Conservation (phyloP, 2,888 invertebrate genomes). For the Diarsia mendica region DNA sequence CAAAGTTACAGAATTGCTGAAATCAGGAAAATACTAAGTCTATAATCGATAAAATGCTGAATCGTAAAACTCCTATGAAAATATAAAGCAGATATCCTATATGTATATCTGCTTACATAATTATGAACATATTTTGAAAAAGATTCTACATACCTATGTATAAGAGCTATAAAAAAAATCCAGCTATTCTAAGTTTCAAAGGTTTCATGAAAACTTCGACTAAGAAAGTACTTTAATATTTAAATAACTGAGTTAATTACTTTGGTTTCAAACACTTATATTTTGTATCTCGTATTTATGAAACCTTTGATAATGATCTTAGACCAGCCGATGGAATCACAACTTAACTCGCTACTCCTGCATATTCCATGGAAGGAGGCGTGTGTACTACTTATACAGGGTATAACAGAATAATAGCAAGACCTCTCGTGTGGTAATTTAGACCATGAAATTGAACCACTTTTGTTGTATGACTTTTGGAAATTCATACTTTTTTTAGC, state of each 20-base stretch:
- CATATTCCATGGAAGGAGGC: neutral
- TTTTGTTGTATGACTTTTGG: too few relatives aligned
- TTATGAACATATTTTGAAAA: neutral
- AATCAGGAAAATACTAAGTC: neutral
- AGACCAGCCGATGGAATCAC: neutral
- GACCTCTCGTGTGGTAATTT: too few relatives aligned
- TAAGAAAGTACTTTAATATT: slow-evolving; percentile 9
- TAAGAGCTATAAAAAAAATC: neutral
- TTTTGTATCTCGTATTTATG: neutral
- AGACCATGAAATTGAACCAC: too few relatives aligned
- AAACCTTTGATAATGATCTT: slow-evolving; percentile 1
- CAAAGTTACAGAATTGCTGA: slow-evolving; percentile 8
- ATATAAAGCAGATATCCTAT: too few relatives aligned
- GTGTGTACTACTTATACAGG: neutral
- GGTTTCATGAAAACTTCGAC: neutral
- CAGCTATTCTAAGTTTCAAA: neutral
- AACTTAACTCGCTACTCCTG: neutral
- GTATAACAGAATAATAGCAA: too few relatives aligned
- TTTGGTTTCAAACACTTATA: slow-evolving; percentile 14
- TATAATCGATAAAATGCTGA: neutral
- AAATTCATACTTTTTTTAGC: too few relatives aligned
- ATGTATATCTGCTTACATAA: neutral
- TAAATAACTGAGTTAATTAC: slow-evolving; percentile 13
- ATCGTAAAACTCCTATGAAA: neutral
- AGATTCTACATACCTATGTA: neutral